Conservation (phyloP, 2,113 vertebrate genomes). For the Tylochromis polylepis region DNA sequence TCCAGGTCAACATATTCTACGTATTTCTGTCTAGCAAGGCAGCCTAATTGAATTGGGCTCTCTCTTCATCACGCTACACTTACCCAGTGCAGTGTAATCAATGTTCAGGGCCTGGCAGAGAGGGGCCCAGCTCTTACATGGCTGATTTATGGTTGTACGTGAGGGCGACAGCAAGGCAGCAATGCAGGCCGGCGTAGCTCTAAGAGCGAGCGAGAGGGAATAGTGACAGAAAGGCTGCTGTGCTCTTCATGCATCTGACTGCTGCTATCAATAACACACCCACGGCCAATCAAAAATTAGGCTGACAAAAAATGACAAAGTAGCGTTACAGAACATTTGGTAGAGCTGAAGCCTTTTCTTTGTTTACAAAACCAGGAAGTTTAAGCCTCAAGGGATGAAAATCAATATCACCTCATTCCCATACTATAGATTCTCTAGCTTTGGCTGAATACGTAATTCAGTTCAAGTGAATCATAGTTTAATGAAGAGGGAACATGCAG, state of each 20-base stretch:
- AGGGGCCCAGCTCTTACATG: constrained; percentile 40
- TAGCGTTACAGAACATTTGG: not conserved
- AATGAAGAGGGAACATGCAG: constrained; percentile 14
- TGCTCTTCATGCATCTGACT: constrained; percentile 2
- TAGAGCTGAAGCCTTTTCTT: not conserved
- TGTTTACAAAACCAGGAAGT: not conserved
- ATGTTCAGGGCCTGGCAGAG: constrained; percentile 35
- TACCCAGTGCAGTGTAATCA: constrained; percentile 53
- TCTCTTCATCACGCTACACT: constrained; percentile 55
- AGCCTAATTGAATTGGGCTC: constrained; percentile 64
- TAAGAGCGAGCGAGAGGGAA: constrained; percentile 34
- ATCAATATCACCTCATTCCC: constrained; percentile 40
- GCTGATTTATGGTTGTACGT: constrained; percentile 55
- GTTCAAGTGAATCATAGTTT: constrained; percentile 23
- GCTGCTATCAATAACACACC: not conserved
- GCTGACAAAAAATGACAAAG: not conserved
- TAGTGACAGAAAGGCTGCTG: constrained; percentile 31
- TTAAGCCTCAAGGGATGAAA: not conserved
- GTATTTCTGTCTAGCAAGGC: constrained; percentile 37
- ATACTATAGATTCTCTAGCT: not conserved
- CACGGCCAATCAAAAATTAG: not conserved
- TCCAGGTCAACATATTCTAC: not conserved
- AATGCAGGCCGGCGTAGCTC: not conserved
- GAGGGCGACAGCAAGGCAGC: not conserved
- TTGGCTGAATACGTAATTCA: constrained; percentile 1